Evolutionary conservation across 2,888 invertebrate genomes (phyloP).

Genomic region (Drosophila neotestacea): DNA sequence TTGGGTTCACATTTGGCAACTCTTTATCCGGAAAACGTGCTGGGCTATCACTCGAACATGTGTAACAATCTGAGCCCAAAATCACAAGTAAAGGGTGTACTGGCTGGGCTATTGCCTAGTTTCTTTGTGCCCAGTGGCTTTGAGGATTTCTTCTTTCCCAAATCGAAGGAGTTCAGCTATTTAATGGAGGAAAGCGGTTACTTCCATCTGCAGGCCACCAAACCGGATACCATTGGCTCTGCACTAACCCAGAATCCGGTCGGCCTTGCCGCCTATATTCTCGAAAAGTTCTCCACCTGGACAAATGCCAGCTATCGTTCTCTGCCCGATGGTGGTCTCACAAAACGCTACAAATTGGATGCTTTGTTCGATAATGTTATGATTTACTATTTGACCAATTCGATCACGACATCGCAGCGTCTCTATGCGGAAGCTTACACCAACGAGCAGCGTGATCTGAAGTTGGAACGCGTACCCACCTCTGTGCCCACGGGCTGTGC

Average conservation of each 20-base stretch:
- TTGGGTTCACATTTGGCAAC: slow-evolving; percentile 88
- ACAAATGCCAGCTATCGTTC: slow-evolving; percentile 87
- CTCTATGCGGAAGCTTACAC: slow-evolving; percentile 88
- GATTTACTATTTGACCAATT: slow-evolving; percentile 91
- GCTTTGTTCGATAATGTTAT: slow-evolving; percentile 90
- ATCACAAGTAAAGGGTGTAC: slow-evolving; percentile 83
- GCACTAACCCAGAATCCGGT: slow-evolving; percentile 87
- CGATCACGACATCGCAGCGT: slow-evolving; percentile 90
- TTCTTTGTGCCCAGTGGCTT: slow-evolving; percentile 87
- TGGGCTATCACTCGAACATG: slow-evolving; percentile 89
- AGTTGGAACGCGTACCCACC: slow-evolving; percentile 87
- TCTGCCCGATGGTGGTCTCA: slow-evolving; percentile 89
- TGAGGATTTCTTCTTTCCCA: slow-evolving; percentile 86
- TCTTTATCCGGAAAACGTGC: slow-evolving; percentile 88
- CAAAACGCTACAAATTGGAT: slow-evolving; percentile 86
- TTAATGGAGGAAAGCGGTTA: slow-evolving; percentile 87
- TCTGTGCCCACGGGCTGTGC: slow-evolving; percentile 91
- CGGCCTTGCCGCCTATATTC: slow-evolving; percentile 94
- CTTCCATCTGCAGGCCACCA: slow-evolving; percentile 93
- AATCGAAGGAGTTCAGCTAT: slow-evolving; percentile 67
- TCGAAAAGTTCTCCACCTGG: slow-evolving; percentile 94
- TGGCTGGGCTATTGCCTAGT: slow-evolving; percentile 87
- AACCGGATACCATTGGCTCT: slow-evolving; percentile 93
- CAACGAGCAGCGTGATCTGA: slow-evolving; percentile 53
- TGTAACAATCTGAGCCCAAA: slow-evolving; percentile 83